Percentiles rank a stretch among this genome's conserved stretches.
Conservation (phyloP, 2,797 vertebrate species). For the Rhabdomys pumilio region DNA sequence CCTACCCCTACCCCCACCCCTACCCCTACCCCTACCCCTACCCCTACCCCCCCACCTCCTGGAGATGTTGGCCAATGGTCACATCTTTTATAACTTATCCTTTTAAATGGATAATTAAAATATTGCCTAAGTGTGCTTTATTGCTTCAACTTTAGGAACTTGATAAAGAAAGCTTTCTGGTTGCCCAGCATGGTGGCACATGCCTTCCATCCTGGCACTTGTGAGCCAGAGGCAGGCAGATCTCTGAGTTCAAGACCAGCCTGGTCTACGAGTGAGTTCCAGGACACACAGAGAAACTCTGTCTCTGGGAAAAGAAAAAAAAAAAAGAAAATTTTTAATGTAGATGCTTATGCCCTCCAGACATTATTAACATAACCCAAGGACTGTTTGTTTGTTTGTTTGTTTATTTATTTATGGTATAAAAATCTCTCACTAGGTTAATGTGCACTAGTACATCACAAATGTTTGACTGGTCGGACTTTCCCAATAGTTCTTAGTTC, state of each 20-base stretch:
- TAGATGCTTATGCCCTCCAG: constrained; percentile 16
- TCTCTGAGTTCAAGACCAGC: background rate
- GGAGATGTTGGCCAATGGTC: background rate
- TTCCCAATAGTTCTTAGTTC: constrained; percentile 49
- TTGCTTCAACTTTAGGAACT: constrained; percentile 55
- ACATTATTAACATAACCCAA: background rate
- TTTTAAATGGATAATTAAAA: background rate
- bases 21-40: too few species aligned
- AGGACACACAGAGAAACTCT: background rate
- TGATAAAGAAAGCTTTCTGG: background rate
- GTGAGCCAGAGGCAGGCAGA: background rate
- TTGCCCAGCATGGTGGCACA: background rate
- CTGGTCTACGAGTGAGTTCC: background rate
- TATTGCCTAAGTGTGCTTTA: constrained; percentile 37
- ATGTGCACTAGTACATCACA: background rate
- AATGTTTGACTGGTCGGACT: constrained; percentile 19
- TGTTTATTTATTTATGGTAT: background rate
- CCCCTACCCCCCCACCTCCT: background rate
- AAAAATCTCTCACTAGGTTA: constrained; percentile 50
- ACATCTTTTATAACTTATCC: constrained; percentile 25
- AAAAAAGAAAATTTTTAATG: background rate
- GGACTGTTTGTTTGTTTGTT: background rate
- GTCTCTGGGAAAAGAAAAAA: background rate
- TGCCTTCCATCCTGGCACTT: background rate
- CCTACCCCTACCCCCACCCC: too few species aligned